phyloP scores from a whole-genome alignment of 2,113 vertebrate species.

The Tupaia tana region DNA sequence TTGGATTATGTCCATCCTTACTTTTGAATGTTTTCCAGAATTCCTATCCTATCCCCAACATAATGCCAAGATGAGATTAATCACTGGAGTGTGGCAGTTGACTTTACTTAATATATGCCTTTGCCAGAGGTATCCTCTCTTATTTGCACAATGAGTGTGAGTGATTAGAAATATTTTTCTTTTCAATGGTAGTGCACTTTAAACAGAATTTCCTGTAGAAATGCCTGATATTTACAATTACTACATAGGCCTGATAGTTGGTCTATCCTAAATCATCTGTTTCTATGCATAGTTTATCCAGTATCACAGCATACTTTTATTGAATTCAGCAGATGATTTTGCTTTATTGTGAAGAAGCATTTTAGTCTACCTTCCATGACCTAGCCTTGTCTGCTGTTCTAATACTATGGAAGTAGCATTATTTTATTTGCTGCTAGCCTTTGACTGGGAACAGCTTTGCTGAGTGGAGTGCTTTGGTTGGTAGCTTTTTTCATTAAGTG shows the following conservation, averaged over 20 bases:
- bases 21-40: neutral
- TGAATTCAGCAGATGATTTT: neutral
- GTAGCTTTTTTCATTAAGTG: conserved; percentile 74
- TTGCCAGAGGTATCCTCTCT: neutral
- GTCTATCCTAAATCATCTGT: neutral
- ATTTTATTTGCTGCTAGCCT: neutral
- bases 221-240: neutral
- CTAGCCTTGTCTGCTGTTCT: neutral
- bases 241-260: neutral
- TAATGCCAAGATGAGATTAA: neutral
- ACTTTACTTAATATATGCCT: neutral
- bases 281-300: neutral
- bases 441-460: conserved; percentile 58
- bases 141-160: neutral
- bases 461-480: conserved; percentile 67
- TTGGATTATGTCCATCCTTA: neutral
- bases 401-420: neutral
- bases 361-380: neutral
- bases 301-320: neutral
- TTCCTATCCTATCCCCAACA: neutral
- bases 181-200: neutral
- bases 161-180: neutral
- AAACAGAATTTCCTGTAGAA: neutral
- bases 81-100: neutral
- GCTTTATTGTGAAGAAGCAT: conserved; percentile 47